These are phyloP conservation scores for Tragelaphus scriptus DNA, from an alignment of 2,113 vertebrate genomes.

Conservation along the genomic window DNA sequence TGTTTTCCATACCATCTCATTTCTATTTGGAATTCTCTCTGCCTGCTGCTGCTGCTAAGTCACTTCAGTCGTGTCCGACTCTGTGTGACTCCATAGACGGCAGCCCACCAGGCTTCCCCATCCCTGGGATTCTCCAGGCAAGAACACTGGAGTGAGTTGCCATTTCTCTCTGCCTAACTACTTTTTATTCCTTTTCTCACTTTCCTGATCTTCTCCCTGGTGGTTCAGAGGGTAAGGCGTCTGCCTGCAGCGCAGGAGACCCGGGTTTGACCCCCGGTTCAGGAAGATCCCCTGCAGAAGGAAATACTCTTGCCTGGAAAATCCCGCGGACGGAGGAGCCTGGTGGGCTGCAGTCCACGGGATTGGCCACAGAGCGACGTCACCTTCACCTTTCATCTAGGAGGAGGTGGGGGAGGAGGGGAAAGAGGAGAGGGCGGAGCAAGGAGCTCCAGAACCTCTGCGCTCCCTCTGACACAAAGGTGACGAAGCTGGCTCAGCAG, in stretches of 20 bases:
- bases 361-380: background rate
- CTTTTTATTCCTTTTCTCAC: background rate
- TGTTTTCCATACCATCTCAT: accelerated
- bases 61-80: no score
- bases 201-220: background rate
- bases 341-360: background rate
- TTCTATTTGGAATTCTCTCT: background rate
- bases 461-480: background rate
- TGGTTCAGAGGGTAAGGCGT: background rate
- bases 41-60: background rate
- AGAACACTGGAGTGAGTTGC: no score
- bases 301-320: background rate
- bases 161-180: background rate
- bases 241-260: background rate
- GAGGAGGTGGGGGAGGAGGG: no score
- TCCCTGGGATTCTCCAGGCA: no score
- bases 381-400: background rate
- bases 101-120: no score
- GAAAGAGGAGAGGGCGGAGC: no score
- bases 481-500: background rate
- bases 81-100: no score
- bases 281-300: background rate
- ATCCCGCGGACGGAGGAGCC: background rate
- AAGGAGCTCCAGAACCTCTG: background rate
- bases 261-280: background rate